A percentile compares a stretch with the other conserved stretches of the same genome.
Conservation (phyloP, 64 coral and sea anemone species). For the Montipora sp. region DNA sequence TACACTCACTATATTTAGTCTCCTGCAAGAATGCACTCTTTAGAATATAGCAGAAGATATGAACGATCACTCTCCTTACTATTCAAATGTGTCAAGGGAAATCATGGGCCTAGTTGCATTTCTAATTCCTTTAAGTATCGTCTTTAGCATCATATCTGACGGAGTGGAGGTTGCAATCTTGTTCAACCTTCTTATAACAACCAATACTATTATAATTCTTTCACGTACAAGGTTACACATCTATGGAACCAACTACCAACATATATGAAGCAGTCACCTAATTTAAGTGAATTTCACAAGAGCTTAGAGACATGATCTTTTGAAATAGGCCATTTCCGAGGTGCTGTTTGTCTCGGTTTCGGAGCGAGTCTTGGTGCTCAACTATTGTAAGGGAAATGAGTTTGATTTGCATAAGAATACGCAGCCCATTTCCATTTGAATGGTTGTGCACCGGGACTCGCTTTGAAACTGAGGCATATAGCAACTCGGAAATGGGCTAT, state of each 20-base stretch:
- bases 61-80: not conserved
- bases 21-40: no score
- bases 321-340: not conserved
- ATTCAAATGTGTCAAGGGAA: not conserved
- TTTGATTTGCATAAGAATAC: no score
- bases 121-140: not conserved
- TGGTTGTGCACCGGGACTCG: no score
- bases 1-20: no score
- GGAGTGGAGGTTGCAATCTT: not conserved
- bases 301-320: not conserved
- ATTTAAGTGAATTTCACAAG: not conserved
- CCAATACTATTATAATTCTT: not conserved
- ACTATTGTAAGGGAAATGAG: no score
- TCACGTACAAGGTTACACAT: not conserved
- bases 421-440: no score
- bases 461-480: no score
- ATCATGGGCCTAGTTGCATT: not conserved
- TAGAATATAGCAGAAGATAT: no score
- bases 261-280: not conserved
- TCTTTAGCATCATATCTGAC: not conserved
- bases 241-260: not conserved
- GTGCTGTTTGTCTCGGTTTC: no score
- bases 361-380: no score
- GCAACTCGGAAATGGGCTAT: no score
- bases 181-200: not conserved